A percentile compares a stretch with the other conserved stretches of the same genome.
phyloP scores from a whole-genome alignment of 2,888 invertebrate genomes.

The Clitarchus hookeri region DNA sequence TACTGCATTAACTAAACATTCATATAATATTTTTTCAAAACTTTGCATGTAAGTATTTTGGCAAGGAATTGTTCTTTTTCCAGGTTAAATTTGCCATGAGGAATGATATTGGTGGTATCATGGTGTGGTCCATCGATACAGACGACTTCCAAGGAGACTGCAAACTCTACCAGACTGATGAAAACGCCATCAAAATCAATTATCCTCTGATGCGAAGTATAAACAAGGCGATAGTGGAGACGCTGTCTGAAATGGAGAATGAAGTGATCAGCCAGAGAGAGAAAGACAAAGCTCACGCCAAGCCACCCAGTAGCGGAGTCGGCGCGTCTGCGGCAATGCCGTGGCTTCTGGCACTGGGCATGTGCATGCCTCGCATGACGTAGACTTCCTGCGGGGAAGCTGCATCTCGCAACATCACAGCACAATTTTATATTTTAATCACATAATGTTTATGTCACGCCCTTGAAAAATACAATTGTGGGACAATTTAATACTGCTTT shows the following conservation, averaged over 20 bases:
- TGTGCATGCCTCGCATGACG: background rate
- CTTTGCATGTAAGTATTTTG: background rate
- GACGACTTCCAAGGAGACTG: conserved; percentile 83
- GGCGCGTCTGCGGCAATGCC: background rate
- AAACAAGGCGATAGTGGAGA: conserved; percentile 66
- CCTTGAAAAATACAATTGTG: no score
- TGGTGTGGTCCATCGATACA: conserved; percentile 90
- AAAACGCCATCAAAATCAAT: conserved; percentile 53
- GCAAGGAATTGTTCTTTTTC: background rate
- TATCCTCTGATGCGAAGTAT: conserved; percentile 75
- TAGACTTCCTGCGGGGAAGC: background rate
- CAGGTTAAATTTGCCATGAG: conserved; percentile 60
- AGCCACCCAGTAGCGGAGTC: background rate
- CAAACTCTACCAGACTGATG: conserved; percentile 36
- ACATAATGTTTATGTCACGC: no score
- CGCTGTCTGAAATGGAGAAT: conserved; percentile 58
- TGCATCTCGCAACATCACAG: background rate
- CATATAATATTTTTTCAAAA: no score
- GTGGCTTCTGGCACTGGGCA: background rate
- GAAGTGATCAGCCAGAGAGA: conserved; percentile 45
- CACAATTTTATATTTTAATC: no score
- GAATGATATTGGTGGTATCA: conserved; percentile 73
- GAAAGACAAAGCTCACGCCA: conserved; percentile 33
- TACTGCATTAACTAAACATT: no score
- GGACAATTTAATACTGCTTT: no score